A percentile compares a stretch with the other conserved stretches of the same genome.
These are phyloP conservation scores for Hyaena hyaena DNA, from an alignment of 2,113 vertebrate species.

Conservation along the genomic window DNA sequence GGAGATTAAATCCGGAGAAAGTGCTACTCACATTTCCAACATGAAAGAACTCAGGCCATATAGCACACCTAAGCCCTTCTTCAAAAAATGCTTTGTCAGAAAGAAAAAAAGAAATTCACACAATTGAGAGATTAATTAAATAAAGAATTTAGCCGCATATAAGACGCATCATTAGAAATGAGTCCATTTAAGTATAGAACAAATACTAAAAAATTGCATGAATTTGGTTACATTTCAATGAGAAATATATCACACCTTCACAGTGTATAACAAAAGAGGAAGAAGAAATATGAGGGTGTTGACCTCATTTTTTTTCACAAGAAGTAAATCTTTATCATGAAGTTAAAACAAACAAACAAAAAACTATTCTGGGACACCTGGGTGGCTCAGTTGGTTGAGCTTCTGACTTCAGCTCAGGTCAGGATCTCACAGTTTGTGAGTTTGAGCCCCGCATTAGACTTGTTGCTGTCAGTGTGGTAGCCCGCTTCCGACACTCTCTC, in stretches of 20 bases:
- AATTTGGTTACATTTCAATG: conserved; percentile 3
- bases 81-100: conserved; percentile 17
- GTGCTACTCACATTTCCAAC: background rate
- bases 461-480: too few relatives aligned
- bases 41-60: background rate
- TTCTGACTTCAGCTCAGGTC: too few relatives aligned
- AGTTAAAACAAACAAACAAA: background rate
- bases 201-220: background rate
- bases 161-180: background rate
- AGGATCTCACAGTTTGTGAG: too few relatives aligned
- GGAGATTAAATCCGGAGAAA: conserved; percentile 14
- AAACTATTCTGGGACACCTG: too few relatives aligned
- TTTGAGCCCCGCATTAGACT: too few relatives aligned
- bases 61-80: background rate
- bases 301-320: background rate
- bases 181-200: background rate
- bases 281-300: background rate
- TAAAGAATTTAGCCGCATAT: background rate
- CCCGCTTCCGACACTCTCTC: too few relatives aligned
- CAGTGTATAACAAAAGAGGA: background rate
- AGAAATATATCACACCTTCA: background rate
- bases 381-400: too few relatives aligned
- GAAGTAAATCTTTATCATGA: background rate
- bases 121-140: background rate
- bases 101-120: background rate